Conservation (phyloP, 2,113 vertebrate genomes). For the Varanus salvator region DNA sequence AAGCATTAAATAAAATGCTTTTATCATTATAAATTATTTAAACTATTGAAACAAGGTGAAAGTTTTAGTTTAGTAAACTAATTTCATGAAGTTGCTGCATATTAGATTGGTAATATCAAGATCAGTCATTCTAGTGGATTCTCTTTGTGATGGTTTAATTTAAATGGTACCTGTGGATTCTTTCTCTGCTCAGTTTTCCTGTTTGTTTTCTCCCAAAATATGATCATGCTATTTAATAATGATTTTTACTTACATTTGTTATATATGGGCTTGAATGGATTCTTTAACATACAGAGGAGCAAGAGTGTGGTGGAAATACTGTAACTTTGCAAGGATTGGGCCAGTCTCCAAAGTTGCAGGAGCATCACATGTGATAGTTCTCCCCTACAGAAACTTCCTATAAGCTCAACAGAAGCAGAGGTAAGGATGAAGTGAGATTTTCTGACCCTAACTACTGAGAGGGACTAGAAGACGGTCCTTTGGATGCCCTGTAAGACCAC, state of each 20-base stretch:
- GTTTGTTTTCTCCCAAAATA: too few relatives aligned
- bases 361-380: too few relatives aligned
- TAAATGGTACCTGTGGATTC: neutral
- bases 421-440: too few relatives aligned
- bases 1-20: slow-evolving; percentile 12
- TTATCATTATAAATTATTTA: neutral
- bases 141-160: neutral
- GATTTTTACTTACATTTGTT: neutral
- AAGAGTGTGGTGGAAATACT: too few relatives aligned
- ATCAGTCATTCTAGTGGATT: neutral
- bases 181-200: neutral
- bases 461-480: too few relatives aligned
- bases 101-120: neutral
- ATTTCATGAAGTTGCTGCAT: neutral
- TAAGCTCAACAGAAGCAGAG: too few relatives aligned
- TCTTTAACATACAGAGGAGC: too few relatives aligned
- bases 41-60: neutral
- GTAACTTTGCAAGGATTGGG: too few relatives aligned
- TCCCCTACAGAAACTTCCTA: too few relatives aligned
- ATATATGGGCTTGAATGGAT: neutral
- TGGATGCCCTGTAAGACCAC: too few relatives aligned
- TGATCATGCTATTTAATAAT: neutral
- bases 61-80: neutral
- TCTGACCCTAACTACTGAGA: too few relatives aligned
- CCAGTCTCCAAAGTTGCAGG: too few relatives aligned